A percentile compares a stretch with the other conserved stretches of the same genome.
Evolutionary conservation across 2,888 invertebrate species (phyloP).

Genomic region (Cephus pygmeus): DNA sequence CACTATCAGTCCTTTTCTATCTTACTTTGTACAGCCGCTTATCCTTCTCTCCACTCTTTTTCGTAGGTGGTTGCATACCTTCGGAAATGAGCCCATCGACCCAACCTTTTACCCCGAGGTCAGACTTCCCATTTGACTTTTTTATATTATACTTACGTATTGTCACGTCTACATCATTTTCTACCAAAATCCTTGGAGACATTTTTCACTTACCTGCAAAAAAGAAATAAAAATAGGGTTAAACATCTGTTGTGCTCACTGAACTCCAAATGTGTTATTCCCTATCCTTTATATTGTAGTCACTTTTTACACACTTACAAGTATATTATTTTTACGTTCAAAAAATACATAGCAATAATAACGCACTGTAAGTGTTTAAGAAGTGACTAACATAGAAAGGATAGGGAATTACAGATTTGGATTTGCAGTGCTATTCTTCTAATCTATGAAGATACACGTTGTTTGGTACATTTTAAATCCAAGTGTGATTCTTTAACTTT

Average conservation of each 20-base stretch:
- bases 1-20: not conserved
- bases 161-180: not conserved
- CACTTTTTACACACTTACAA: no score
- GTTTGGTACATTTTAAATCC: no score
- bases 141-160: not conserved
- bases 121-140: not conserved
- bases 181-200: not conserved
- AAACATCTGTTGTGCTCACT: not conserved
- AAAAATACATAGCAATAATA: no score
- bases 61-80: not conserved
- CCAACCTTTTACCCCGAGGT: not conserved
- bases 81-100: not conserved
- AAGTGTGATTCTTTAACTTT: no score
- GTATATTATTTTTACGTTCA: no score
- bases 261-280: no score
- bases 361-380: no score
- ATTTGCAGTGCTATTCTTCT: no score
- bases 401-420: no score
- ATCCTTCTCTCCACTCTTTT: not conserved
- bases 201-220: not conserved
- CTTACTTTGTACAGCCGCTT: not conserved
- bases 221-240: not conserved
- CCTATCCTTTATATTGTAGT: no score
- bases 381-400: no score
- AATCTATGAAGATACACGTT: no score